phyloP scores from a whole-genome alignment of 2,888 invertebrate species.

The Trimorus sp. region DNA sequence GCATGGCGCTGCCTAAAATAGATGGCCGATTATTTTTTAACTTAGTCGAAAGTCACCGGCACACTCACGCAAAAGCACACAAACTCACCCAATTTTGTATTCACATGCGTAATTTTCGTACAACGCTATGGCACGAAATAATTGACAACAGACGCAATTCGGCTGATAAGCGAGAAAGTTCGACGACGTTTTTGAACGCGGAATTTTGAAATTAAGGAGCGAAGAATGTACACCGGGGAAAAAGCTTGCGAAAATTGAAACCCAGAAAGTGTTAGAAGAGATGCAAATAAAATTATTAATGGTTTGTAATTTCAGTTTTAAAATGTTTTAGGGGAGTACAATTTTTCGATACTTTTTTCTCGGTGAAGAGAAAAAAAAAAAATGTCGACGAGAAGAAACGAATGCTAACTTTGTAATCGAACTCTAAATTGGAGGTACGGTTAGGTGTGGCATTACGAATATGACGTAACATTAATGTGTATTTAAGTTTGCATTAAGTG shows the following conservation, averaged over 20 bases:
- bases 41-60: constrained; percentile 31
- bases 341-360: no score
- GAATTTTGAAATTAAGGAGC: not conserved
- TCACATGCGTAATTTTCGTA: constrained; percentile 23
- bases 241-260: no score
- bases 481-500: constrained; percentile 25
- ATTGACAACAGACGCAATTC: no score
- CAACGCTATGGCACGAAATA: not conserved
- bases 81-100: not conserved
- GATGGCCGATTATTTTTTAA: constrained; percentile 47
- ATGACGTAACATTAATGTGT: constrained; percentile 27
- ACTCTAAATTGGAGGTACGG: constrained; percentile 30
- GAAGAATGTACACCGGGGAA: not conserved
- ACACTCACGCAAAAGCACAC: constrained; percentile 24
- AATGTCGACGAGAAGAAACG: no score
- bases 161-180: not conserved
- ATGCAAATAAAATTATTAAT: no score
- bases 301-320: no score
- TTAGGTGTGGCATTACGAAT: constrained; percentile 38
- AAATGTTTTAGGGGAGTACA: no score
- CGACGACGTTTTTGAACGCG: no score
- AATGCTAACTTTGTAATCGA: constrained; percentile 7
- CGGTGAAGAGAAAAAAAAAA: no score
- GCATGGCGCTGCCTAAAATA: constrained; percentile 50
- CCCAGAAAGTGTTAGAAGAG: no score